These are phyloP conservation scores for Liparis tanakae DNA, from an alignment of 2,797 vertebrate genomes.

Conservation along the genomic window DNA sequence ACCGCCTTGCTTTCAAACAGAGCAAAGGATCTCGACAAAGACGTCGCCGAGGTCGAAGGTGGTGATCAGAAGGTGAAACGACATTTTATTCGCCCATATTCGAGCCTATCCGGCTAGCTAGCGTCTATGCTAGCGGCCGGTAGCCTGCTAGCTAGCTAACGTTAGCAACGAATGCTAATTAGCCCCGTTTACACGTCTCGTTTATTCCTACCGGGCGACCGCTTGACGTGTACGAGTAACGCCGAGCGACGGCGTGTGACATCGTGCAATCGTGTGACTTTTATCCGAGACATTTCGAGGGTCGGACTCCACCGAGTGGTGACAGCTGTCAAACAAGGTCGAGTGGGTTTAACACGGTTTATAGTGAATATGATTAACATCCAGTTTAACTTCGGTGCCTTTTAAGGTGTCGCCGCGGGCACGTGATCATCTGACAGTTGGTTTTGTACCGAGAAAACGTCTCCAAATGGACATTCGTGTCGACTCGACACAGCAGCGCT, in stretches of 20 bases:
- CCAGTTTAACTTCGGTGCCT: neutral
- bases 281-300: slow-evolving; percentile 19
- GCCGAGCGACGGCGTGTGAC: too few species aligned
- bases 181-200: slow-evolving; percentile 53
- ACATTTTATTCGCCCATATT: slow-evolving; percentile 43
- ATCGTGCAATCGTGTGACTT: neutral
- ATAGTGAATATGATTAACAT: neutral
- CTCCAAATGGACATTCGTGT: slow-evolving; percentile 48
- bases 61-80: slow-evolving; percentile 83
- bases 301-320: slow-evolving; percentile 44
- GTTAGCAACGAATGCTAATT: slow-evolving; percentile 67
- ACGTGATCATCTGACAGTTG: slow-evolving; percentile 41
- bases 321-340: slow-evolving; percentile 84
- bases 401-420: neutral
- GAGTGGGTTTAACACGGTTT: slow-evolving; percentile 35
- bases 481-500: slow-evolving; percentile 54
- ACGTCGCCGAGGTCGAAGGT: slow-evolving; percentile 80
- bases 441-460: slow-evolving; percentile 48
- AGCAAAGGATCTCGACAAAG: slow-evolving; percentile 75
- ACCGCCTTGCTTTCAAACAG: slow-evolving; percentile 60
- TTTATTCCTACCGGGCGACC: slow-evolving; percentile 30
- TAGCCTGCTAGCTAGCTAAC: slow-evolving; percentile 63
- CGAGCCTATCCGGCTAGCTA: slow-evolving; percentile 68
- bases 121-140: slow-evolving; percentile 67
- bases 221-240: neutral